These are phyloP conservation scores for Anisognathus igniventris DNA, from an alignment of 2,797 vertebrate species.

Conservation along the genomic window DNA sequence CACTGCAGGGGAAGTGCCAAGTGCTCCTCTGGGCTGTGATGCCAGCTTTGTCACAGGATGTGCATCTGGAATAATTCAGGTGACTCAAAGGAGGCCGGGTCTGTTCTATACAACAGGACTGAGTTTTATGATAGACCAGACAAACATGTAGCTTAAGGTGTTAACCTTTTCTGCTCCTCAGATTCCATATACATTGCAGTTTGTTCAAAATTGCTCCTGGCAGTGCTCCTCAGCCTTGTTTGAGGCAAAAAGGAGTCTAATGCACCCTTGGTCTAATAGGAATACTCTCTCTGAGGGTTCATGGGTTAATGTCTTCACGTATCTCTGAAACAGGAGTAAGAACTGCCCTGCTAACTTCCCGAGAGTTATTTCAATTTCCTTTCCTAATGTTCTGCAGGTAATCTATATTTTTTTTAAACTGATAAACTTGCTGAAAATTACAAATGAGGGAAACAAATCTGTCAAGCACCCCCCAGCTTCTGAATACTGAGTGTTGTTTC, in stretches of 20 bases:
- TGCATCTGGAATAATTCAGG: background rate
- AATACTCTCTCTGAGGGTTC: background rate
- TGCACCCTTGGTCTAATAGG: background rate
- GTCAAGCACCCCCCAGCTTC: background rate
- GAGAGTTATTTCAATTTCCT: background rate
- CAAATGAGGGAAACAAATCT: background rate
- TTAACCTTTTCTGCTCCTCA: background rate
- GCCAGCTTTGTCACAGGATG: background rate
- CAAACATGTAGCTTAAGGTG: background rate
- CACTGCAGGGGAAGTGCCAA: background rate
- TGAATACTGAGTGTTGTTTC: background rate
- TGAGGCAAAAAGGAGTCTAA: background rate
- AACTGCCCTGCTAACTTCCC: background rate
- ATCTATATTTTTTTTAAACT: background rate
- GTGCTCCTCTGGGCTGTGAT: background rate
- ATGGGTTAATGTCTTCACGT: background rate
- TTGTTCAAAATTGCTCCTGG: background rate
- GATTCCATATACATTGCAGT: background rate
- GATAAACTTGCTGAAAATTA: background rate
- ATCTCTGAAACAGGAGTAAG: background rate
- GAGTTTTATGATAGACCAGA: background rate
- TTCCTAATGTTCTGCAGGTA: background rate
- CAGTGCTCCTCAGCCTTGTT: background rate
- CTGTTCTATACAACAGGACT: background rate
- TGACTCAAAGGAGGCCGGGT: background rate